Evolutionary conservation across 2,888 invertebrate genomes (phyloP).

Genomic region (Tachina fera): DNA sequence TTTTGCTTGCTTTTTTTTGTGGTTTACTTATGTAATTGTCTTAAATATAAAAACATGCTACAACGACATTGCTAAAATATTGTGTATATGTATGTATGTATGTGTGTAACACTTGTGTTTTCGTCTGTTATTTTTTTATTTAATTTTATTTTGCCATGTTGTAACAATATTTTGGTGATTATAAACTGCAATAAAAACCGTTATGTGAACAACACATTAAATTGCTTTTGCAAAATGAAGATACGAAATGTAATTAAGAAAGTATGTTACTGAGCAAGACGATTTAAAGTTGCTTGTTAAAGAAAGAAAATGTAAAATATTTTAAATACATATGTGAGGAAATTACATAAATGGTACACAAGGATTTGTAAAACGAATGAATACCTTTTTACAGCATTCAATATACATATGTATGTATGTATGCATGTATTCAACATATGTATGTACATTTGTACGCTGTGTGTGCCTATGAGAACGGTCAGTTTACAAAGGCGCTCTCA

Average conservation of each 20-base stretch:
- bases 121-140: neutral
- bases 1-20: conserved; percentile 10
- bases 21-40: conserved; percentile 50
- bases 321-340: conserved; percentile 23
- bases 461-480: neutral
- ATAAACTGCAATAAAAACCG: conserved; percentile 21
- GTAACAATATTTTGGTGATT: conserved; percentile 59
- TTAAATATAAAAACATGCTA: conserved; percentile 15
- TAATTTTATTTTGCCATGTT: conserved; percentile 13
- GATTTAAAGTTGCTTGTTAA: neutral
- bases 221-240: conserved; percentile 35
- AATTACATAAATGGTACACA: conserved; percentile 40
- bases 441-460: neutral
- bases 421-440: neutral
- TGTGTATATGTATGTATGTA: neutral
- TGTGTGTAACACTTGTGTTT: neutral
- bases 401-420: neutral
- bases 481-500: neutral
- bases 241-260: conserved; percentile 12
- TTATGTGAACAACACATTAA: conserved; percentile 56
- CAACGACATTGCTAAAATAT: conserved; percentile 30
- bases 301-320: neutral
- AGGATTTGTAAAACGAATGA: conserved; percentile 6
- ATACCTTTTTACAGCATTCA: neutral
- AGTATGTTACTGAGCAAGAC: conserved; percentile 44